phyloP scores from a whole-genome alignment of 2,113 vertebrate genomes.

The Climacteris rufus region DNA sequence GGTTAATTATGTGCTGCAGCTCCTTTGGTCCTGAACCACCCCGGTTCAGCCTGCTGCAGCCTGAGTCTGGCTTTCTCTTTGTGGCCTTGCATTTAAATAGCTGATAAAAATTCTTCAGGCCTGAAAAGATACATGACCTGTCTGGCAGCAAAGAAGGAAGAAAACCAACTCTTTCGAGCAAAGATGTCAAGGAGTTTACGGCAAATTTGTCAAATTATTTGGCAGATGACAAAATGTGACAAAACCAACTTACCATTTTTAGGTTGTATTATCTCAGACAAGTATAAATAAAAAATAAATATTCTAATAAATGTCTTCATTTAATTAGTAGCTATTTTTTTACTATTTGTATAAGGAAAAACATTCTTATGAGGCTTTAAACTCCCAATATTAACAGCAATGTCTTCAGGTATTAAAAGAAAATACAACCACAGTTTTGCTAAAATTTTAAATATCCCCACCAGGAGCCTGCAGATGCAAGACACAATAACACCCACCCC shows the following conservation, averaged over 20 bases:
- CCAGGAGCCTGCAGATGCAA: neutral
- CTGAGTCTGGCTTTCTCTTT: constrained; percentile 34
- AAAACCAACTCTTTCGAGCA: constrained; percentile 38
- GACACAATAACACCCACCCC: neutral
- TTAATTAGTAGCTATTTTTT: neutral
- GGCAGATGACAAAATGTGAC: neutral
- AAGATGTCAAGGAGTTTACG: constrained; percentile 18
- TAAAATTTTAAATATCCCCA: neutral
- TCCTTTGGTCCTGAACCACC: constrained; percentile 12
- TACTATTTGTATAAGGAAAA: neutral
- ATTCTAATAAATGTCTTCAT: neutral
- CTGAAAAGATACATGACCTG: constrained; percentile 52
- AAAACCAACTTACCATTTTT: neutral
- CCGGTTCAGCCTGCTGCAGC: neutral
- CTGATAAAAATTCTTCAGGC: constrained; percentile 46
- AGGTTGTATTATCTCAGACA: neutral
- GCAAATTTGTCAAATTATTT: constrained; percentile 7
- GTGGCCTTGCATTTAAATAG: constrained; percentile 57
- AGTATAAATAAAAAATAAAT: neutral
- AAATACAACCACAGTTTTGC: neutral
- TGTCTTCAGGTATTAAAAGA: neutral
- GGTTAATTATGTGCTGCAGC: constrained; percentile 17
- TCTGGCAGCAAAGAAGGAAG: constrained; percentile 44
- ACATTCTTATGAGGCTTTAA: neutral
- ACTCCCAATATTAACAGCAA: neutral